Base-by-base conservation (phyloP, 2,113 vertebrate genomes). In the Pavo muticus region DNA sequence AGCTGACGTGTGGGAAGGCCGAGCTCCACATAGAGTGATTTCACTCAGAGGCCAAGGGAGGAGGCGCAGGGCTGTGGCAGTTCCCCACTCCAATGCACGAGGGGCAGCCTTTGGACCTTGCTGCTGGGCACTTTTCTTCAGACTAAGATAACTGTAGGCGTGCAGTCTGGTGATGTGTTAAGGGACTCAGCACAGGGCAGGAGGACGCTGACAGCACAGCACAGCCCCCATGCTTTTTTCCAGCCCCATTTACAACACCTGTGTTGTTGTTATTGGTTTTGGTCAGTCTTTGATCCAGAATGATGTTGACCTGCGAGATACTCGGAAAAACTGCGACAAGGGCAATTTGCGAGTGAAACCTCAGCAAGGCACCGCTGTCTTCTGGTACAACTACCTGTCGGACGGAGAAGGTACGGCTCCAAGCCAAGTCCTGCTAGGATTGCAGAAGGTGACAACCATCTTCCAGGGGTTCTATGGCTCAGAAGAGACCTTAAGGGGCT, bases 381-480 rank as follows among this genome's bases (percentile, higher is more conserved):
- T 99, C 95, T 99, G 99, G 99, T 99, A 99, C 97, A 99, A 99
- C 97, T 99, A 99, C 95, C 97, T 99, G 74, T 99, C 99, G n/a
- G 98, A 99, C 3, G 99, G 99, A 40, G 98, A 99, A 98, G 99
- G 99, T 99, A 98, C 1, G 35, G 90, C 21, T 48, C 76, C 10
- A 1, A 37, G 84, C 60, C 45, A 11, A 25, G 70, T 37, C 40
- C 71, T 4, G 0, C 14, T 25, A 44, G 67, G 54, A 61, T 20
- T 61, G 70, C 70, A 45, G 57, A 65, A 81, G 94, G 90, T 75
- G 88, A 71, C 30, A 75, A 63, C 44, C 3, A 2, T 61, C 3
- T 0, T 65, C 35, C 37, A 40, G 39, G 45, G 59, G 61, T 69
- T 54, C 88, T 56, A 30, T 1, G 2, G 35, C 91, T 92, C 74